phyloP scores from a whole-genome alignment of 2,888 invertebrate species.

The Ornithoptera alexandrae region DNA sequence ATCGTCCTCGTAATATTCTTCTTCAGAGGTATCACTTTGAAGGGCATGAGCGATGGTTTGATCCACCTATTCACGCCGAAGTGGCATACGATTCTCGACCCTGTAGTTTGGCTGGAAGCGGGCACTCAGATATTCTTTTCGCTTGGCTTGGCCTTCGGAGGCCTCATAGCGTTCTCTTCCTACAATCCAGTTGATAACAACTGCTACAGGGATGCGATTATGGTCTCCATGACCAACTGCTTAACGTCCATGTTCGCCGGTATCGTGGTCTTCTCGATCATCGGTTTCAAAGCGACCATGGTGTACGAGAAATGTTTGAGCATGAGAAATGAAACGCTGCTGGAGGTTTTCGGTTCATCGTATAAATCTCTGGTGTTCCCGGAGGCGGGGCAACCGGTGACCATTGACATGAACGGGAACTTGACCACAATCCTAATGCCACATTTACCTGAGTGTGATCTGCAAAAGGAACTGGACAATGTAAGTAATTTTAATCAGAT shows the following conservation, averaged over 20 bases:
- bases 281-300: constrained; percentile 94
- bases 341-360: constrained; percentile 77
- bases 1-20: constrained; percentile 97
- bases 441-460: constrained; percentile 86
- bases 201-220: constrained; percentile 95
- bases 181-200: constrained; percentile 98
- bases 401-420: constrained; percentile 75
- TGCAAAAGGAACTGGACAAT: constrained; percentile 92
- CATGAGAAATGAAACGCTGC: constrained; percentile 81
- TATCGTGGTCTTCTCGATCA: constrained; percentile 96
- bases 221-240: constrained; percentile 95
- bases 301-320: constrained; percentile 88
- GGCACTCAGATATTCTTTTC: constrained; percentile 99
- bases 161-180: constrained; percentile 96
- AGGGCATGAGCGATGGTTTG: constrained; percentile 92
- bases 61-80: constrained; percentile 94
- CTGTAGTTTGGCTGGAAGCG: constrained; percentile 98
- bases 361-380: constrained; percentile 75
- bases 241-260: constrained; percentile 98
- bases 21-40: constrained; percentile 94
- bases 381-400: constrained; percentile 77
- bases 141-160: constrained; percentile 96
- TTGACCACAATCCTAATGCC: constrained; percentile 82
- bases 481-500: constrained; percentile 76
- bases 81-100: constrained; percentile 94